A percentile compares a stretch with the other conserved stretches of the same genome.
Evolutionary conservation across 2,888 invertebrate species (phyloP).

Genomic region (Spilarctia lutea): DNA sequence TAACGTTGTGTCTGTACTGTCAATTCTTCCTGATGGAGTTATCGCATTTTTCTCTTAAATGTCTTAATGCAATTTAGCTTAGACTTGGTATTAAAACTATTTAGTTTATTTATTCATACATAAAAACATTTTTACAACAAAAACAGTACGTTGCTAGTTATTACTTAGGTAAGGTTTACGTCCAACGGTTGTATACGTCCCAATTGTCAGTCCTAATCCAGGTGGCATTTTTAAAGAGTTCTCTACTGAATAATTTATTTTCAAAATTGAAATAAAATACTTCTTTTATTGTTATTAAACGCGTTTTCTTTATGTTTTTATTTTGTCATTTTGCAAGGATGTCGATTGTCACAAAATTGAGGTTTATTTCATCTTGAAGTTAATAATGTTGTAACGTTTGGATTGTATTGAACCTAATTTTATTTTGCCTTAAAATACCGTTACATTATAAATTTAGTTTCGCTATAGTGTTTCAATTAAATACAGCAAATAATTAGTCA

Average conservation of each 20-base stretch:
- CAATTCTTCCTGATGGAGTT: too few relatives aligned
- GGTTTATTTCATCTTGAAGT: slow-evolving; percentile 16
- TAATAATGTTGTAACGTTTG: slow-evolving; percentile 18
- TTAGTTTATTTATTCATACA: background rate
- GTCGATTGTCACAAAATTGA: background rate
- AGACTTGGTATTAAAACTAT: background rate
- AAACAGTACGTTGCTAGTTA: background rate
- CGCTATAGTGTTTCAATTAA: background rate
- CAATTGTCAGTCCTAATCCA: background rate
- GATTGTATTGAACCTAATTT: slow-evolving; percentile 3
- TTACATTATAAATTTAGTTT: slow-evolving; percentile 5
- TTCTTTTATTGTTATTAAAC: slow-evolving; percentile 1
- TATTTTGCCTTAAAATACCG: slow-evolving; percentile 1
- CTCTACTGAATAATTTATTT: slow-evolving; percentile 7
- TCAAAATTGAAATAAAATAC: background rate
- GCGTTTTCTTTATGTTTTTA: background rate
- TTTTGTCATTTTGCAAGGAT: slow-evolving; percentile 4
- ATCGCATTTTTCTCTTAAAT: too few relatives aligned
- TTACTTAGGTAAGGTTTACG: background rate
- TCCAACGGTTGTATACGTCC: background rate
- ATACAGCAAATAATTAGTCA: background rate
- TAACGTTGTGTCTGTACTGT: too few relatives aligned
- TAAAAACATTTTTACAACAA: background rate
- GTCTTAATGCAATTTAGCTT: background rate
- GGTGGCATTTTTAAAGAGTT: background rate